phyloP scores from a whole-genome alignment of 1,140 invertebrate genomes.

The Drosophila seguyi region DNA sequence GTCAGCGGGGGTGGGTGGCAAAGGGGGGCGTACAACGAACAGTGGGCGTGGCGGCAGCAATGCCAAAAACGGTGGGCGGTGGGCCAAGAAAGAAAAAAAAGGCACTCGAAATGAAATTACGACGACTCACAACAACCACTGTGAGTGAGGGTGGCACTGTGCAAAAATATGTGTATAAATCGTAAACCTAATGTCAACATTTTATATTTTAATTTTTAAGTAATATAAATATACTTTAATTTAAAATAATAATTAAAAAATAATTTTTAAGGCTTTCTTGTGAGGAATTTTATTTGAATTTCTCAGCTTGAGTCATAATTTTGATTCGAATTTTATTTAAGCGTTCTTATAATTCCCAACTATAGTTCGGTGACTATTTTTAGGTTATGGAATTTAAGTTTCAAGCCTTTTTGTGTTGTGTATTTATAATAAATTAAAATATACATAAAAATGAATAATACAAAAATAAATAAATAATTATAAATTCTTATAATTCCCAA shows the following conservation, averaged over 20 bases:
- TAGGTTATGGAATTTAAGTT: no score
- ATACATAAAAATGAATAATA: no score
- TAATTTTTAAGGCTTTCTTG: background rate
- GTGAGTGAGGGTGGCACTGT: background rate
- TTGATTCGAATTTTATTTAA: background rate
- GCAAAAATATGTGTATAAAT: background rate
- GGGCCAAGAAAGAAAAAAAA: constrained; percentile 45
- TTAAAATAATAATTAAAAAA: background rate
- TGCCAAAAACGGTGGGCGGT: constrained; percentile 71
- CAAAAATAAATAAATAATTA: no score
- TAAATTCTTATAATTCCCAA: background rate
- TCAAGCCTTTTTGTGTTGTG: no score
- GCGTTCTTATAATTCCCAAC: no score
- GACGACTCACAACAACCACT: constrained; percentile 43
- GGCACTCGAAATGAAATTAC: constrained; percentile 82
- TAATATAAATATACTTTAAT: background rate
- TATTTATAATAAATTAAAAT: no score
- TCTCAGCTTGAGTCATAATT: background rate
- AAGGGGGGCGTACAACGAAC: constrained; percentile 5
- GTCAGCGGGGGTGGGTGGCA: background rate
- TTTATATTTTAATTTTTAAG: background rate
- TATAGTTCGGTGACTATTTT: no score
- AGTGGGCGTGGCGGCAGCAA: constrained; percentile 62
- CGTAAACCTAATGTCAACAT: background rate
- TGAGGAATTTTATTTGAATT: background rate